Base-by-base conservation (phyloP, 2,797 vertebrate species). In the Chaetodon trifasciatus region DNA sequence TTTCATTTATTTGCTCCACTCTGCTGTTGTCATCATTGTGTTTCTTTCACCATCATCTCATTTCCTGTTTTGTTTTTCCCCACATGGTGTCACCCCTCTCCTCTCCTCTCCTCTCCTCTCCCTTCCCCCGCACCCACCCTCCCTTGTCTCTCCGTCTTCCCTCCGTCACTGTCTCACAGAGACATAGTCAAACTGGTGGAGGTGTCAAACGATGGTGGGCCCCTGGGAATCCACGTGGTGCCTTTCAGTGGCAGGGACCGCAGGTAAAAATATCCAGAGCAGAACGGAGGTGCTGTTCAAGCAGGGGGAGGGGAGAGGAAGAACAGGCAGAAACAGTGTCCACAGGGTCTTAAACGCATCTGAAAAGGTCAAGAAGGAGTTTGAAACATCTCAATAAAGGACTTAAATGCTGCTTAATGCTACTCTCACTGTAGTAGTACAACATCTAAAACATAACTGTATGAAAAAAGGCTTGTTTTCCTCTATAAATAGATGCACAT, bases 221-320 rank as follows among this genome's bases (percentile, higher is more conserved):
- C 97, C 85, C 95, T 99, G 95, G 98, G 98, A 73, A 99, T 99
- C 96, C 98, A 99, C 92, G 98, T 99, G 94, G 98, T 99, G 95
- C 98, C 98, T 95, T 99, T 98, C 97, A 98, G 97, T 95, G 96
- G 97, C 89, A 96, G 96, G 88, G 97, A 97, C 68, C 97, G 97
- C 96, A 99, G 98, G 98, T 99, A 98, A 98, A 89, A 47, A 61
- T 28, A 56, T 23, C 73, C 57, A n/a, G 63, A 78, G 68, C 58
- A 21, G 53, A 69, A 46, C 40, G 49, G 0, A 24, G 50, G 21
- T 5, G 56, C 56, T 63, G 17, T 53, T 64, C 16, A 61, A 2
- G 12, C 70, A 28, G 50, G 1, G 64, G 52, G 62, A 23, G 21
- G n/a, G 15, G 44, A 16, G 12, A 46, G 44, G 12, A 15, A 16